Evolutionary conservation across 2,888 invertebrate genomes (phyloP), one percentile per base, ranked within the genome.

Genomic region (Magallana nippona): DNA sequence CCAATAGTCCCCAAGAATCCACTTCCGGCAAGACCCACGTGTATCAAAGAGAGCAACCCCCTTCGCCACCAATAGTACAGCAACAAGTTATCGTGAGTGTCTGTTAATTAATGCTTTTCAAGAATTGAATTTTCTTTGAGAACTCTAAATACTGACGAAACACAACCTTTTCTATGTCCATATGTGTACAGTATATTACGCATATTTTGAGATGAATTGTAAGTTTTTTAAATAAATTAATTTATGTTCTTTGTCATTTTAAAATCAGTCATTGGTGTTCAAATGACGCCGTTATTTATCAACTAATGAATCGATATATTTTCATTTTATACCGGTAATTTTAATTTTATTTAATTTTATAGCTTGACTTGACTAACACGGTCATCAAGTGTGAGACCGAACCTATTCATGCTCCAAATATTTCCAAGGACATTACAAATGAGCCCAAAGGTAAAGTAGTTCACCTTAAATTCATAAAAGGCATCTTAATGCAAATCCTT

Each of bases 61-160:
- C 71, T 15, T 27, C 71, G 2, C 71, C 71, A 3, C 71, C 71
- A 13, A 27, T 71, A 15, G 27, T 71, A 27, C 71, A 71, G 15
- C 71, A 71, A 27, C 71, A 71, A 27, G 71, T 71, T 27, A 71
- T 71, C 3, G 71, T 71, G 32, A 71, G 71, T 71, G 15, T 71
- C 8, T 13, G n/a, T 60, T 60, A n/a, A 60, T 60, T 17, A 8
- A 44, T 0, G 44, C 5, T 3, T 44, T 44, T 44, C 44, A 44
- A 44, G 44, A 8, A 0, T 44, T 44, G 8, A 44, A 44, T 44
- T 44, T 44, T 44, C 44, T 44, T 44, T 3, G 0, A 44, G 44
- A n/a, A 60, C 17, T 17, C 8, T 8, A 60, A 60, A 8, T 60
- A 60, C n/a, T 60, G 8, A 17, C n/a, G 8, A 44, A 44, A 44